phyloP scores from a whole-genome alignment of 92 coral and sea anemone species.

The Pocillopora grandis region DNA sequence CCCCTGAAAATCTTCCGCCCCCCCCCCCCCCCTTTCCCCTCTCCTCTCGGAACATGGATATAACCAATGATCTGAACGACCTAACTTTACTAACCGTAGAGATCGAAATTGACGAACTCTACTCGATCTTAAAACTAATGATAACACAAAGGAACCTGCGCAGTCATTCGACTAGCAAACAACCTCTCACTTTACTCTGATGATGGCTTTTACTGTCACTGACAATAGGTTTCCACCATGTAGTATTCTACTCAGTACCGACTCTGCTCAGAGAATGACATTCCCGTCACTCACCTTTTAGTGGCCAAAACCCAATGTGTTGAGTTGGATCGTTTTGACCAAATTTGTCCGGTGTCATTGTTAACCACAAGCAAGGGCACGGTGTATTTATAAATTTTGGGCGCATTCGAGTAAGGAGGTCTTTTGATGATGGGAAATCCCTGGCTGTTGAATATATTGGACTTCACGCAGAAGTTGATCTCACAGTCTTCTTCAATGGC shows the following conservation, averaged over 20 bases:
- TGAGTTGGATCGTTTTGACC: constrained; percentile 59
- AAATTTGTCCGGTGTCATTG: constrained; percentile 66
- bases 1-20: no score
- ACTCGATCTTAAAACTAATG: no score
- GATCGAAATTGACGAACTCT: no score
- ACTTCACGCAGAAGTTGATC: constrained; percentile 77
- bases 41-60: no score
- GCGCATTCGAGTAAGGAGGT: constrained; percentile 77
- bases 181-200: no score
- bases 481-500: constrained; percentile 87
- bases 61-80: no score
- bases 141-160: no score
- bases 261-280: neutral
- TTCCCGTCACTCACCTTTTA: constrained; percentile 34
- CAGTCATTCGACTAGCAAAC: no score
- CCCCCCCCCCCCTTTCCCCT: no score
- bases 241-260: neutral
- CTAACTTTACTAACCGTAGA: no score
- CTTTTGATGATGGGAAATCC: constrained; percentile 74
- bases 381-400: constrained; percentile 67
- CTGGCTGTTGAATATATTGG: constrained; percentile 59
- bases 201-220: no score
- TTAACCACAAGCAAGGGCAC: constrained; percentile 78
- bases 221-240: no score
- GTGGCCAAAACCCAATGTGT: constrained; percentile 57